phyloP scores from a whole-genome alignment of 2,888 invertebrate genomes.

The Meloe dianella region DNA sequence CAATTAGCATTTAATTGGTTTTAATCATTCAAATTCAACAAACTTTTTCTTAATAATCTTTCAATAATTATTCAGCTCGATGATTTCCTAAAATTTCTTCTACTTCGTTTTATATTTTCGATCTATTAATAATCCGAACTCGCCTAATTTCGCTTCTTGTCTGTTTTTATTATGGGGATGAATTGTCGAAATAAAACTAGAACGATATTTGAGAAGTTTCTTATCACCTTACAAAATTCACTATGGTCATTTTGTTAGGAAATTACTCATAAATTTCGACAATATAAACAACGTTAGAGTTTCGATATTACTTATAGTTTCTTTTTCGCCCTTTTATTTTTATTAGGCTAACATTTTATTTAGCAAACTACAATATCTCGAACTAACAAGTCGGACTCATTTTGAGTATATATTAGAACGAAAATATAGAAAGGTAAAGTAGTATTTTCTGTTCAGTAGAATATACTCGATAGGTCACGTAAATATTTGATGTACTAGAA shows the following conservation, averaged over 20 bases:
- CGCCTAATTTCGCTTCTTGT: neutral
- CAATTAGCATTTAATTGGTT: neutral
- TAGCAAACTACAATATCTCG: constrained; percentile 30
- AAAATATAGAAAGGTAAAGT: constrained; percentile 28
- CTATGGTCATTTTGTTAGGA: constrained; percentile 18
- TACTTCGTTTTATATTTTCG: neutral
- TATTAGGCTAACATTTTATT: neutral
- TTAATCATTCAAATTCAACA: neutral
- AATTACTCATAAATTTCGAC: constrained; percentile 29
- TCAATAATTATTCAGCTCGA: neutral
- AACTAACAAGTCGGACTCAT: constrained; percentile 18
- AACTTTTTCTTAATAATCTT: neutral
- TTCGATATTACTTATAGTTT: constrained; percentile 16
- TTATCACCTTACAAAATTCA: neutral
- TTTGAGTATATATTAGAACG: neutral
- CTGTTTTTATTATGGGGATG: neutral
- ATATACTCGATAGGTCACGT: constrained; percentile 43
- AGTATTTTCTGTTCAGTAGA: constrained; percentile 30
- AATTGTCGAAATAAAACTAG: neutral
- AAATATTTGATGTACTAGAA: constrained; percentile 47
- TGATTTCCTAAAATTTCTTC: neutral
- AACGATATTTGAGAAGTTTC: neutral
- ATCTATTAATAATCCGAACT: neutral
- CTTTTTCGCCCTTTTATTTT: neutral
- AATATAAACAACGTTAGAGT: constrained; percentile 24